Percentiles rank a stretch among this genome's conserved stretches.
Evolutionary conservation across 2,888 invertebrate species (phyloP).

Genomic region (Nebria brevicollis): DNA sequence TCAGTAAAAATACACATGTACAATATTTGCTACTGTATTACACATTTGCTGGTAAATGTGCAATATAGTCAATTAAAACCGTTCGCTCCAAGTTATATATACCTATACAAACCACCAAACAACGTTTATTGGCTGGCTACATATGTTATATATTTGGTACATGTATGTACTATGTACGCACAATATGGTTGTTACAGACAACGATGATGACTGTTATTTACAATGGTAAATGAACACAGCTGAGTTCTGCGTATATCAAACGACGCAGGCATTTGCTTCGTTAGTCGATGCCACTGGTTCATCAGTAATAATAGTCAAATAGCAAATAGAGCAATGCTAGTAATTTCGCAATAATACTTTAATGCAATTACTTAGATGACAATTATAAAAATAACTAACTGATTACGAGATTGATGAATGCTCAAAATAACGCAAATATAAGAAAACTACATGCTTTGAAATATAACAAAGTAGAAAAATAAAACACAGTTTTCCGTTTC

Average conservation of each 20-base stretch:
- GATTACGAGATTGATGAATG: no score
- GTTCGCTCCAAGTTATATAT: background rate
- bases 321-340: no score
- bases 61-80: background rate
- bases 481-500: background rate
- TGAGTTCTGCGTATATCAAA: background rate
- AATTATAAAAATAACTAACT: no score
- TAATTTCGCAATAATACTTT: no score
- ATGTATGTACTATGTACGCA: background rate
- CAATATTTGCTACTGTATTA: background rate
- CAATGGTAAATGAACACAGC: background rate
- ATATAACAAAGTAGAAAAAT: no score
- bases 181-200: background rate
- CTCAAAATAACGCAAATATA: no score
- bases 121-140: background rate
- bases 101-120: background rate
- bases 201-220: background rate
- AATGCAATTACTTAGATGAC: no score
- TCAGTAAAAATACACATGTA: background rate
- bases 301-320: background rate
- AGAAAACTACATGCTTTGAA: no score
- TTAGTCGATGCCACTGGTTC: background rate
- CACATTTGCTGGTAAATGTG: background rate
- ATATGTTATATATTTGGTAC: slow-evolving; percentile 1
- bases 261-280: background rate